Conservation (phyloP, 2,113 vertebrate species). For the Neotoma lepida region DNA sequence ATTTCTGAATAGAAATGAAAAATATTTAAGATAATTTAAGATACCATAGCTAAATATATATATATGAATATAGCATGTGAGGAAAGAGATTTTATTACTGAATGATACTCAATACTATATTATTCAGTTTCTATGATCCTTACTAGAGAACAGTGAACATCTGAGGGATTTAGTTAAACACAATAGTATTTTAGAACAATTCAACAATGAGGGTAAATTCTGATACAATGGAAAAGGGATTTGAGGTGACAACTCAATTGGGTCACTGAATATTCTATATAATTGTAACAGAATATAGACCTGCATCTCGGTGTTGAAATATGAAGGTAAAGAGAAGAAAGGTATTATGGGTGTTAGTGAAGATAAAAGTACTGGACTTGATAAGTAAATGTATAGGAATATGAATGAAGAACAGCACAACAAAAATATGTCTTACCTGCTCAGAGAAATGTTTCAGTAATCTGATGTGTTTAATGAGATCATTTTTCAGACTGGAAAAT, state of each 20-base stretch:
- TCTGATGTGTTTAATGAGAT: conserved; percentile 96
- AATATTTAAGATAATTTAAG: not conserved
- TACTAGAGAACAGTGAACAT: not conserved
- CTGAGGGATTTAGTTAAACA: not conserved
- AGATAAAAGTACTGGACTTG: not conserved
- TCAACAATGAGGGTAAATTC: not conserved
- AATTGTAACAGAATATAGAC: conserved; percentile 5
- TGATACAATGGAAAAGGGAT: conserved; percentile 19
- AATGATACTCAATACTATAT: not conserved
- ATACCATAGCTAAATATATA: too few relatives aligned
- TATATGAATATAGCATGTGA: not conserved
- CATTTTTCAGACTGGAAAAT: conserved; percentile 95
- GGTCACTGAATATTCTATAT: not conserved
- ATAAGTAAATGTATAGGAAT: not conserved
- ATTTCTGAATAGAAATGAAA: not conserved
- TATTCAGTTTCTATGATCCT: conserved; percentile 6
- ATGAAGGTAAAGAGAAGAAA: not conserved
- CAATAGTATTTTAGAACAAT: conserved; percentile 29
- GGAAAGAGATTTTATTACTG: not conserved
- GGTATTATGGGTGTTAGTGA: not conserved
- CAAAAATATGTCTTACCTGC: conserved; percentile 87
- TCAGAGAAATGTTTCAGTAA: conserved; percentile 96
- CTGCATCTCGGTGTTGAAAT: not conserved
- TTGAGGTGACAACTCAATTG: not conserved
- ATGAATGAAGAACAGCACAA: conserved; percentile 58